Evolutionary conservation across 2,113 vertebrate genomes (phyloP).

Genomic region (Aspiorhynchus laticeps): DNA sequence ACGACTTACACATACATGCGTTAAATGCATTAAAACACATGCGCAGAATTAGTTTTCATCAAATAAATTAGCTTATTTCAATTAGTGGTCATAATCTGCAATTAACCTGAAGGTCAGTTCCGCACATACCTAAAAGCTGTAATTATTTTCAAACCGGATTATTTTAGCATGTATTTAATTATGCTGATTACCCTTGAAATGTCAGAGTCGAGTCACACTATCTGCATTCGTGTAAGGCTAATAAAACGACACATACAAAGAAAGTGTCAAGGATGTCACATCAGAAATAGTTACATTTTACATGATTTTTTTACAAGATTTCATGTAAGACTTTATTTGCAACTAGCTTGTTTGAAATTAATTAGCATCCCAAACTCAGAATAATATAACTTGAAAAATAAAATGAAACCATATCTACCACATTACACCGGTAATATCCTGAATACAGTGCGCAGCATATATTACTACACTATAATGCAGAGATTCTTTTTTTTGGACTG

Average conservation of each 20-base stretch:
- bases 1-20: conserved; percentile 22
- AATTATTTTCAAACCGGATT: conserved; percentile 71
- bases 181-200: conserved; percentile 73
- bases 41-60: conserved; percentile 73
- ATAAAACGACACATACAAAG: conserved; percentile 52
- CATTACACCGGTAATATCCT: neutral
- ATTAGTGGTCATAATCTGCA: conserved; percentile 78
- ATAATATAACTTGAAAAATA: neutral
- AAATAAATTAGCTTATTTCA: conserved; percentile 74
- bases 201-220: conserved; percentile 67
- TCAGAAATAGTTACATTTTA: neutral
- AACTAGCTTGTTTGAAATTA: neutral
- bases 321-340: neutral
- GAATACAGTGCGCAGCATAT: neutral
- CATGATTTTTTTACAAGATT: neutral
- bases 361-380: neutral
- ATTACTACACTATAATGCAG: neutral
- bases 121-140: conserved; percentile 65
- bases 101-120: conserved; percentile 77
- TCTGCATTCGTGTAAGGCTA: conserved; percentile 53
- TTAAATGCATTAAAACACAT: conserved; percentile 63
- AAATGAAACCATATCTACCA: neutral
- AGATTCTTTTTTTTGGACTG: neutral
- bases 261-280: neutral
- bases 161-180: conserved; percentile 75